These are phyloP conservation scores for Acanthurus lineatus DNA, from an alignment of 2,797 vertebrate species.

Conservation along the genomic window DNA sequence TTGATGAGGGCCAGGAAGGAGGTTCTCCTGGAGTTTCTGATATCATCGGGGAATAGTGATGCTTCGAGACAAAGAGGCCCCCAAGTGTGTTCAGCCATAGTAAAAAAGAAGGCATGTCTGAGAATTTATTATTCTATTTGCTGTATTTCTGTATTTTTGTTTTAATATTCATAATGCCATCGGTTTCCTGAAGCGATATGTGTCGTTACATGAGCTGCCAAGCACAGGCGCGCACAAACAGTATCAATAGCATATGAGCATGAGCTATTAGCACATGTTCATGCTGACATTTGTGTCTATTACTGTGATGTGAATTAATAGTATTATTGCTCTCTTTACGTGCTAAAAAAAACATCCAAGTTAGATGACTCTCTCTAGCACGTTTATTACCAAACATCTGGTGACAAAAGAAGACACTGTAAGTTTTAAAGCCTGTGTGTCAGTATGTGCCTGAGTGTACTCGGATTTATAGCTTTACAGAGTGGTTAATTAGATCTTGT, in stretches of 20 bases:
- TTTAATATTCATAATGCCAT: neutral
- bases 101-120: neutral
- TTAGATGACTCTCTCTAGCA: neutral
- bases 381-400: constrained; percentile 9
- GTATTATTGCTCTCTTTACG: neutral
- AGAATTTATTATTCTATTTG: no score
- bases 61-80: neutral
- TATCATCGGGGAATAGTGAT: constrained; percentile 28
- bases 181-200: constrained; percentile 23
- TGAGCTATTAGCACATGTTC: no score
- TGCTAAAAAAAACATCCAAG: neutral
- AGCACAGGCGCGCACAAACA: constrained; percentile 10
- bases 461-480: constrained; percentile 30
- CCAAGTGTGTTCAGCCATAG: neutral
- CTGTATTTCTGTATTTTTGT: neutral
- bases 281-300: constrained; percentile 3
- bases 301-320: neutral
- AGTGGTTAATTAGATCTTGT: constrained; percentile 55
- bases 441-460: constrained; percentile 44
- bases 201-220: constrained; percentile 28
- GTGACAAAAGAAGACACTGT: neutral
- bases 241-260: neutral
- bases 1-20: constrained; percentile 61
- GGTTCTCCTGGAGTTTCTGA: constrained; percentile 32
- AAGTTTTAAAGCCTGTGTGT: neutral